phyloP scores from a whole-genome alignment of 2,113 vertebrate genomes.

The Nothoprocta pentlandii region DNA sequence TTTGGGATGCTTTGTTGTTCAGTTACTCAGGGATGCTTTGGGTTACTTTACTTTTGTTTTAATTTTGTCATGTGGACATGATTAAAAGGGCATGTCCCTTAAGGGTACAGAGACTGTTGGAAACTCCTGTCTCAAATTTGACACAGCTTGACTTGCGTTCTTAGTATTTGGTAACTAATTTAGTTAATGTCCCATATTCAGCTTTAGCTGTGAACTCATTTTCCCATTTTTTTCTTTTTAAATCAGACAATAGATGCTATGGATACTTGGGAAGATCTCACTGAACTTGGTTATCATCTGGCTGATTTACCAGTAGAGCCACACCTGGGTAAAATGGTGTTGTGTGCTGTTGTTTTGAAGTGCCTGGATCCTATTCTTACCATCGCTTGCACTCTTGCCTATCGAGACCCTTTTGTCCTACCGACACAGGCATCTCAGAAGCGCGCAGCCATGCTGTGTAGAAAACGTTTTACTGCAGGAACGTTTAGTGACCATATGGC shows the following conservation, averaged over 20 bases:
- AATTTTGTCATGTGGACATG: background rate
- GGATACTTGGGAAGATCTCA: slow-evolving; percentile 92
- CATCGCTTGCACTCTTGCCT: slow-evolving; percentile 92
- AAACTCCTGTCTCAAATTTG: rapidly evolving
- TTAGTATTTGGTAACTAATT: background rate
- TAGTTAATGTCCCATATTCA: background rate
- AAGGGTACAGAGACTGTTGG: background rate
- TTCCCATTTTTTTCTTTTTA: background rate
- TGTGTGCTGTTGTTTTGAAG: slow-evolving; percentile 91
- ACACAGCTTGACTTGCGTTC: background rate
- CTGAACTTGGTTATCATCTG: slow-evolving; percentile 92
- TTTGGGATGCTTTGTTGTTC: background rate
- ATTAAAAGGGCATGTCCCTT: too few species aligned
- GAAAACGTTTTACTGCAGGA: slow-evolving; percentile 87
- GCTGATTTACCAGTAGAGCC: slow-evolving; percentile 93
- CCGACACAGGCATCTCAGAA: slow-evolving; percentile 89
- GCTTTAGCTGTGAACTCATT: background rate
- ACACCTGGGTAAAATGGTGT: slow-evolving; percentile 97
- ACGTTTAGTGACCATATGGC: slow-evolving; percentile 97
- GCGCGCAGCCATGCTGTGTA: slow-evolving; percentile 86
- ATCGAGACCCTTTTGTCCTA: slow-evolving; percentile 91
- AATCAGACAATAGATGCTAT: slow-evolving; percentile 92
- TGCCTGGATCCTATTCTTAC: slow-evolving; percentile 97
- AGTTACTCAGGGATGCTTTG: background rate
- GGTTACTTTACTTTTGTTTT: background rate